Evolutionary conservation across 2,797 vertebrate genomes (phyloP), one percentile per base, ranked within the genome.

Genomic region (Sylvilagus floridanus): DNA sequence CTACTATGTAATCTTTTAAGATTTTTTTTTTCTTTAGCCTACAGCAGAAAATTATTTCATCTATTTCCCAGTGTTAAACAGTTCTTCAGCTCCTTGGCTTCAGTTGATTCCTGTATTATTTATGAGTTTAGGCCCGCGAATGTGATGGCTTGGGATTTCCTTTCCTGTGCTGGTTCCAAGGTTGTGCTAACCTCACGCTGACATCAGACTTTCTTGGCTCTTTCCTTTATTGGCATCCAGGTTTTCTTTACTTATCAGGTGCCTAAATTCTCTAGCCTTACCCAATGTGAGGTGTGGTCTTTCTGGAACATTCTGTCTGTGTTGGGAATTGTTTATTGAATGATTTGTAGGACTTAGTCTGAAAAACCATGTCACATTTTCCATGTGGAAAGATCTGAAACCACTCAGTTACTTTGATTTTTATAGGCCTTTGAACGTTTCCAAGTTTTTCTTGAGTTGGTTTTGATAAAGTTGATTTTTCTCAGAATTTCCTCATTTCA

Each of bases 391-490:
- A 89, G 17, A 77, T 32, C 87, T 63, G 52, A 54, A 81, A 84
- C 21, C 26, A 28, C 57, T 52, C 63, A 22, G n/a, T 71, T 88
- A 84, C 50, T 87, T 91, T 84, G 22, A 66, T 16, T 88, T 91
- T 88, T 54, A 52, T 24, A 63, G 75, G 42, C 7, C 32, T 11
- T 24, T 28, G 32, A 84, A 62, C 16, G 35, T 91, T 92, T 91
- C n/a, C 60, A 54, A 57, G 21, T 37, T 78, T 93, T 68, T 78
- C 78, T 91, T 87, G 57, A 84, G 52, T 84, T 78, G 32, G n/a
- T 91, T 84, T 84, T 91, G 66, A 84, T 91, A 60, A 66, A 5
- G 60, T 78, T 52, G 35, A 66, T 75, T 93, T 69, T 68, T 65
- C 47, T 62, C 26, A 77, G 81, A 88, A 54, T n/a, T 77, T 88